Base-by-base conservation (phyloP, 2,888 invertebrate genomes). In the Euzophera pinguis region DNA sequence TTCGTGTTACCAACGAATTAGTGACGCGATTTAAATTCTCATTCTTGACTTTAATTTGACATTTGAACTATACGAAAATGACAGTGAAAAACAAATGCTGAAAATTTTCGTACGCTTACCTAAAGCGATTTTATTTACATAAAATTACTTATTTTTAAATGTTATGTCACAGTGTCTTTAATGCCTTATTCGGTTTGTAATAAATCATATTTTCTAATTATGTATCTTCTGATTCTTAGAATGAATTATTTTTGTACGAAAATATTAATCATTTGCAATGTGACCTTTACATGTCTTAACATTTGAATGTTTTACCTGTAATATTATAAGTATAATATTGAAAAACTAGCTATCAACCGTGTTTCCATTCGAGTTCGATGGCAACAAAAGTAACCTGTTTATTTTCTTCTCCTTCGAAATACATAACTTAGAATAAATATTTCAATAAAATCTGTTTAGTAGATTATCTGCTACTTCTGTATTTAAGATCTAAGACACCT, bases 11-110 rank as follows among this genome's bases (percentile, higher is more conserved):
- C 9, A 39, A 38, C 6, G 38, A 14, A 39, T 43, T 43, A 29
- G 12, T 42, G 10, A 27, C 22, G 12, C 7, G 43, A 9, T 32
- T 9, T 16, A 32, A 1, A 16, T 45, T 32, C 32, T 32, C 10
- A 16, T 32, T 32, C 14, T 14, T 32, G 45, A 32, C 32, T 32
- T 14, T 14, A 32, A 32, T 53, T 53, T 50, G 55, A 58, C 53
- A 54, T 34, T 22, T 29, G 51, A 49, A 52, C 55, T 50, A 32
- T 52, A 35, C 37, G 59, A 57, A 55, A 56, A 59, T 52, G 37
- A 47, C 45, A 29, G 39, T 52, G 45, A 10, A 45, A 45, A 16
- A 34, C 10, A 16, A 8, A 32, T 16, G 10, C 39, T 39, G 14
- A 17, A 22, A 29, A 14, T 29, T 45, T 34, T 16, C 32, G 16